These are phyloP conservation scores for Myotis yumanensis DNA, from an alignment of 2,113 vertebrate genomes.

Conservation along the genomic window DNA sequence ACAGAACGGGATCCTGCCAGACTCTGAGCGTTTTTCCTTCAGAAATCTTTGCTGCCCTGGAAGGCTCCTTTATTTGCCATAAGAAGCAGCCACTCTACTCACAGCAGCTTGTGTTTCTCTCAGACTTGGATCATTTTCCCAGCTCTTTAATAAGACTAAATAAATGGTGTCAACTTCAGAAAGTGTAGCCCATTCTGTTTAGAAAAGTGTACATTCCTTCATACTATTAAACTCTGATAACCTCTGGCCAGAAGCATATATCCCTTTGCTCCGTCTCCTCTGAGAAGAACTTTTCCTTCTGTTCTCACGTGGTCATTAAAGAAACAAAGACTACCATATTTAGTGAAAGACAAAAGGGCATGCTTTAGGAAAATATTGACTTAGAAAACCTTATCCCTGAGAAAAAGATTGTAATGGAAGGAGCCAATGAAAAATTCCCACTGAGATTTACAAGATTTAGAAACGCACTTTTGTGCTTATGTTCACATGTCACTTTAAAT, in stretches of 20 bases:
- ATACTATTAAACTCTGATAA: slow-evolving; percentile 52
- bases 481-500: slow-evolving; percentile 62
- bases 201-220: slow-evolving; percentile 7
- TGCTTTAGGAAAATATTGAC: slow-evolving; percentile 69
- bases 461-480: background rate
- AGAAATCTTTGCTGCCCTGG: background rate
- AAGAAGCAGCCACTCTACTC: background rate
- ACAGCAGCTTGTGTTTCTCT: background rate
- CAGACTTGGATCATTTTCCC: background rate
- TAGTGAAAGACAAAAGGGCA: slow-evolving; percentile 67
- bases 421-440: slow-evolving; percentile 43
- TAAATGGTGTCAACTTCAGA: background rate
- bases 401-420: slow-evolving; percentile 37
- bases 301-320: slow-evolving; percentile 49
- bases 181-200: slow-evolving; percentile 12
- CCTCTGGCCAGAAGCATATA: slow-evolving; percentile 54
- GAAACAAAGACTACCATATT: slow-evolving; percentile 69
- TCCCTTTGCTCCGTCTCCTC: background rate
- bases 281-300: slow-evolving; percentile 72
- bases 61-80: background rate
- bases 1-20: accelerated
- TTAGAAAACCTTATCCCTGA: slow-evolving; percentile 70
- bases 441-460: slow-evolving; percentile 51
- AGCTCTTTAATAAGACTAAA: slow-evolving; percentile 27
- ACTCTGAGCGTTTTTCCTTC: background rate